phyloP scores from a whole-genome alignment of 2,113 vertebrate species.

The Morone chrysops region DNA sequence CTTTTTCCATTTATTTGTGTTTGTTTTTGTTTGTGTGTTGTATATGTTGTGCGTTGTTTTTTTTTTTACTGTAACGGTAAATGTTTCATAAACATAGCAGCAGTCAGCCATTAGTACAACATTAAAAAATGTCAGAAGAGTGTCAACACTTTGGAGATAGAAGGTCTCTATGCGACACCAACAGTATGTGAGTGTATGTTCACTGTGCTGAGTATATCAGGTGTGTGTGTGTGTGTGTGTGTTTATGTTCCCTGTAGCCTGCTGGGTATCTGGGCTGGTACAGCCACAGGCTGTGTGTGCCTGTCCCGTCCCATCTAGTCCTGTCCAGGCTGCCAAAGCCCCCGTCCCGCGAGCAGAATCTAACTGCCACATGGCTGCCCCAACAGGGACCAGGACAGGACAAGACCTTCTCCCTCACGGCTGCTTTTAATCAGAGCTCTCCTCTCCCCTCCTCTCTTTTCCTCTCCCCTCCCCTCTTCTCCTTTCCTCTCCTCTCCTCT shows the following conservation, averaged over 20 bases:
- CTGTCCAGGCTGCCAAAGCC: constrained; percentile 73
- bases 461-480: not conserved
- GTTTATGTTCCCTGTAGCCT: constrained; percentile 75
- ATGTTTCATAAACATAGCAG: constrained; percentile 42
- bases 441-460: not conserved
- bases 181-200: constrained; percentile 67
- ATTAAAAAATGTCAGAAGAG: constrained; percentile 33
- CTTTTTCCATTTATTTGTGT: constrained; percentile 61
- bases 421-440: constrained; percentile 48
- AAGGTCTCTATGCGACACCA: constrained; percentile 59
- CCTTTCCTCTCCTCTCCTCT: not conserved
- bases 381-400: constrained; percentile 69
- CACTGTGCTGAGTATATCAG: constrained; percentile 46
- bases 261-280: constrained; percentile 80
- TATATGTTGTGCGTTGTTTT: constrained; percentile 42
- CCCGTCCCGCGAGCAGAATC: constrained; percentile 69
- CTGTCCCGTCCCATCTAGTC: constrained; percentile 66
- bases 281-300: constrained; percentile 80
- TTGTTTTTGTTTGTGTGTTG: constrained; percentile 43
- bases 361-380: constrained; percentile 74
- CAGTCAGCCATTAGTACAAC: constrained; percentile 37
- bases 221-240: constrained; percentile 56
- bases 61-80: constrained; percentile 18
- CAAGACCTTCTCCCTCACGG: constrained; percentile 54
- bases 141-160: constrained; percentile 24